Conservation (phyloP, 2,888 invertebrate species). For the Monopis laevigella region DNA sequence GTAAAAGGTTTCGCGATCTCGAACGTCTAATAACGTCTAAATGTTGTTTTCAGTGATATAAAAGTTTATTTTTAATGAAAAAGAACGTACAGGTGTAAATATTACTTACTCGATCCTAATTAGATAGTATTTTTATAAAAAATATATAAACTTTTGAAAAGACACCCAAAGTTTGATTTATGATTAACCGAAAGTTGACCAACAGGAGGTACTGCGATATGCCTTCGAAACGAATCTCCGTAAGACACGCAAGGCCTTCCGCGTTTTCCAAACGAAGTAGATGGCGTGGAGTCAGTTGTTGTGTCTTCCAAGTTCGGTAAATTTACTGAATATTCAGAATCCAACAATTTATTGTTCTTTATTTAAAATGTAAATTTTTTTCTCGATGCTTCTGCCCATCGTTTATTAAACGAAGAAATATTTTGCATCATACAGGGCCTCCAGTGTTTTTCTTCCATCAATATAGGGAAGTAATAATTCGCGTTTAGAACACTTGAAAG, state of each 20-base stretch:
- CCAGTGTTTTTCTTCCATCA: constrained; percentile 12
- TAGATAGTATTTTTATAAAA: too few relatives aligned
- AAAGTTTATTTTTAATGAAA: too few relatives aligned
- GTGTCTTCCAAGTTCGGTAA: constrained; percentile 10
- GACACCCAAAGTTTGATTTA: too few relatives aligned
- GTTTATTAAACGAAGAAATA: constrained; percentile 15
- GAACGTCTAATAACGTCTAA: too few relatives aligned
- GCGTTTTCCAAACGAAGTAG: constrained; percentile 9
- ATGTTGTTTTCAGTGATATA: too few relatives aligned
- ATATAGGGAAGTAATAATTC: constrained; percentile 12
- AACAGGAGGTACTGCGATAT: too few relatives aligned
- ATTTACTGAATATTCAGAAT: constrained; percentile 14
- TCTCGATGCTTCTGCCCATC: constrained; percentile 11
- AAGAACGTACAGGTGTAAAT: too few relatives aligned
- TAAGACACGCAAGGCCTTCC: constrained; percentile 10
- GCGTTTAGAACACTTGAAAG: constrained; percentile 10
- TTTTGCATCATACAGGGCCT: constrained; percentile 10
- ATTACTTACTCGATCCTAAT: too few relatives aligned
- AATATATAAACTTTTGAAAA: too few relatives aligned
- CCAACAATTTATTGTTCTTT: constrained; percentile 15
- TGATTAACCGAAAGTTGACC: too few relatives aligned
- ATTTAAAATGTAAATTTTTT: constrained; percentile 13
- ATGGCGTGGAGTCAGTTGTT: constrained; percentile 9
- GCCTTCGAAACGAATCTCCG: too few relatives aligned
- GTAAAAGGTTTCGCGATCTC: too few relatives aligned